Evolutionary conservation across 2,797 vertebrate species (phyloP), one percentile per base, ranked within the genome.

Genomic region (Anas capensis): DNA sequence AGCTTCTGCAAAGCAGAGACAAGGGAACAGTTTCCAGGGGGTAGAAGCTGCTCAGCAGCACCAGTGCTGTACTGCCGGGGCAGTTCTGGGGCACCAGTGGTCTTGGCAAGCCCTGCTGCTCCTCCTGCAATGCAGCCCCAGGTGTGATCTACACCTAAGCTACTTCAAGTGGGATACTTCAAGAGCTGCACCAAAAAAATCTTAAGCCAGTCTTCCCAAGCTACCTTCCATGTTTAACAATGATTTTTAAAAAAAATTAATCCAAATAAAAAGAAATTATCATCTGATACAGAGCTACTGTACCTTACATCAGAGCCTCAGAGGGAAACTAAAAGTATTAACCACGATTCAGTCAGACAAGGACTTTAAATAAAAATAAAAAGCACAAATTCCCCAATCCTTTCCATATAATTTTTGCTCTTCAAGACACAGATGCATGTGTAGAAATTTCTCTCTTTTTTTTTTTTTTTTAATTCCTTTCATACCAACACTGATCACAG

Each of bases 81-180:
- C 49, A 71, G 54, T 3, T 6, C 38, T 2, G 17, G 3, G 13
- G 20, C 21, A 56, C 27, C 1, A 0, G 19, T 6, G 48, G 11
- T 10, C 36, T 10, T 2, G 4, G 49, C 29, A 65, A 17, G 27
- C 12, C 42, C 49, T 51, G 38, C 49, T n/a, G 49, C 57, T 92
- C 14, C 38, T 62, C 31, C 8, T 1, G 3, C 5, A n/a, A 4
- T 3, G 36, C 54, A 57, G 60, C 36, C 23, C 34, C 10, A 16
- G 27, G 0, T 27, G 29, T 1, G 5, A 56, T 8, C 70, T 26
- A 29, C 2, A 0, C 5, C 48, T 6, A 3, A 44, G 44, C 14
- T 4, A 48, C 7, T 4, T 26, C 6, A 76, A 26, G 8, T 2
- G 14, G 27, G 44, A 27, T 3, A 27, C 26, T 51, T 81, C 10